Evolutionary conservation across 2,888 invertebrate genomes (phyloP).

Genomic region (Lampropteryx suffumata): DNA sequence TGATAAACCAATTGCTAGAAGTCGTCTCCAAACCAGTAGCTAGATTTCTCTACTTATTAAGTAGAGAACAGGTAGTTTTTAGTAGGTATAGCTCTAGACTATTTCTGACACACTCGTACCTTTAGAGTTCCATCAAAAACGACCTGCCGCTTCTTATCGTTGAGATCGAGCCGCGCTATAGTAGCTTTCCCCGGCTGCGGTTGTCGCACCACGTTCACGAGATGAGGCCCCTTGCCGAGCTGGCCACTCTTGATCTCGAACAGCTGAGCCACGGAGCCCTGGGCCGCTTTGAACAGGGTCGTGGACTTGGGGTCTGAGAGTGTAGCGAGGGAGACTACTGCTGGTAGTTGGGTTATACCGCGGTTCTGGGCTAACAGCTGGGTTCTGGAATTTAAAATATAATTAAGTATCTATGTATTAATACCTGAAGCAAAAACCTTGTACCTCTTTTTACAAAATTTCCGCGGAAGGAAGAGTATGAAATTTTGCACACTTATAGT

Average conservation of each 20-base stretch:
- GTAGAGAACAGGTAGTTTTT: too few species aligned
- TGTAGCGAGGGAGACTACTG: constrained; percentile 66
- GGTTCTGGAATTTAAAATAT: constrained; percentile 36
- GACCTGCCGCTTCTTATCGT: constrained; percentile 57
- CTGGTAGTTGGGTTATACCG: constrained; percentile 46
- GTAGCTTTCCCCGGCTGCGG: constrained; percentile 58
- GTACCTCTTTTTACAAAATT: too few species aligned
- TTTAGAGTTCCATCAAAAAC: constrained; percentile 43
- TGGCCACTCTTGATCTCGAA: constrained; percentile 72
- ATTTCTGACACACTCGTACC: too few species aligned
- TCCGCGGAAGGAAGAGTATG: too few species aligned
- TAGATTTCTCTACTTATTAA: too few species aligned
- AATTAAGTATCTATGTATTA: too few species aligned
- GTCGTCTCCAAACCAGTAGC: too few species aligned
- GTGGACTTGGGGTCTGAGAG: constrained; percentile 55
- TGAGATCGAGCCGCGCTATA: constrained; percentile 51
- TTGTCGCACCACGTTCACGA: constrained; percentile 71
- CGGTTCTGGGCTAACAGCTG: constrained; percentile 61
- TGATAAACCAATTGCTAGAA: too few species aligned
- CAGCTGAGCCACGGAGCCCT: constrained; percentile 65
- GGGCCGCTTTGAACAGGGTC: constrained; percentile 58
- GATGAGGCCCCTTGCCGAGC: constrained; percentile 66
- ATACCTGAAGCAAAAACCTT: too few species aligned
- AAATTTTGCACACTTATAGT: too few species aligned
- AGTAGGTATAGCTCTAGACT: too few species aligned